Evolutionary conservation across 1,140 invertebrate species (phyloP).

Genomic region (Aphis gossypii): DNA sequence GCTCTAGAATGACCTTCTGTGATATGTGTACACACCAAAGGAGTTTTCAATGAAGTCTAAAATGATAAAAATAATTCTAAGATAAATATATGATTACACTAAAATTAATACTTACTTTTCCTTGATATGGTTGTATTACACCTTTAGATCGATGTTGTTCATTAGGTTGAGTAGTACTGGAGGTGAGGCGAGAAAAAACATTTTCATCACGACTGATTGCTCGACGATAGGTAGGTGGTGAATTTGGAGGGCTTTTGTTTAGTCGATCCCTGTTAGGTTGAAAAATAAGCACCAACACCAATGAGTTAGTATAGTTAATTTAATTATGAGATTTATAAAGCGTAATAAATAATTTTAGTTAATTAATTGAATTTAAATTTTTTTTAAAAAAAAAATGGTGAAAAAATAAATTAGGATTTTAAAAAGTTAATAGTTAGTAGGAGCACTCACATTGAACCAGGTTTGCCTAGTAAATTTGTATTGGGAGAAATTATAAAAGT

Average conservation of each 20-base stretch:
- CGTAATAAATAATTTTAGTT: conserved; percentile 12
- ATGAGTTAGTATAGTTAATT: conserved; percentile 53
- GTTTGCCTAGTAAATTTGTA: conserved; percentile 59
- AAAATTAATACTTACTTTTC: conserved; percentile 67
- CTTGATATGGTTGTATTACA: conserved; percentile 72
- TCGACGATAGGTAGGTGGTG: conserved; percentile 72
- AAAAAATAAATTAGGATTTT: conserved; percentile 10
- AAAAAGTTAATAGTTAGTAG: conserved; percentile 53
- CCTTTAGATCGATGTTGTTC: conserved; percentile 71
- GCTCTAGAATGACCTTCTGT: conserved; percentile 86
- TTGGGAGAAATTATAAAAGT: conserved; percentile 60
- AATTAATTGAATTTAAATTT: neutral
- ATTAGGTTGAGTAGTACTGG: conserved; percentile 68
- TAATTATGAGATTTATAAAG: neutral
- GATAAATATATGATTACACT: neutral
- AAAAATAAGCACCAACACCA: conserved; percentile 51
- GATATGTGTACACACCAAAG: conserved; percentile 79
- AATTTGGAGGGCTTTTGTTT: conserved; percentile 71
- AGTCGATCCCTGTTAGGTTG: conserved; percentile 66
- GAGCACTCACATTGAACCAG: conserved; percentile 64
- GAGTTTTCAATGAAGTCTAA: conserved; percentile 68
- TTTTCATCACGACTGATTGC: conserved; percentile 75
- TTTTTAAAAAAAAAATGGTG: neutral
- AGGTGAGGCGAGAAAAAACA: conserved; percentile 82
- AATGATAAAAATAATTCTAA: conserved; percentile 20